A percentile compares a stretch with the other conserved stretches of the same genome.
Conservation (phyloP, 2,797 vertebrate genomes). For the Anolis apletophallus region DNA sequence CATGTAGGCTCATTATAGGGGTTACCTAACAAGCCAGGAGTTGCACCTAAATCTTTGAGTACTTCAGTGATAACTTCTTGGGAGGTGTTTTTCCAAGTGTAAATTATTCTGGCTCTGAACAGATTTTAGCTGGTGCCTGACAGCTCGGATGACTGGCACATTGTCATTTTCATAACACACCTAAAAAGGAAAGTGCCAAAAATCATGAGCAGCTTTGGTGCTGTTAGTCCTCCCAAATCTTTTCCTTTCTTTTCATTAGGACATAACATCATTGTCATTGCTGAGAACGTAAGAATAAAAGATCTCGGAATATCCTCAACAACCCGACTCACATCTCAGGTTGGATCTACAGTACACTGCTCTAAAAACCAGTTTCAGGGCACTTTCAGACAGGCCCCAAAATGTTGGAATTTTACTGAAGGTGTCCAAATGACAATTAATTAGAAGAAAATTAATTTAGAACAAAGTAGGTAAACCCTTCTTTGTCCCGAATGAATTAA, state of each 20-base stretch:
- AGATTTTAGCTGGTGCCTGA: slow-evolving; percentile 74
- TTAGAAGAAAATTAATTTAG: too few species aligned
- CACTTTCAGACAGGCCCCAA: too few species aligned
- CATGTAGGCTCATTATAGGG: slow-evolving; percentile 51
- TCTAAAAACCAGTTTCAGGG: too few species aligned
- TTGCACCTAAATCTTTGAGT: slow-evolving; percentile 68
- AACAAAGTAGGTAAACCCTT: too few species aligned
- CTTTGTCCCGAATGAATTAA: too few species aligned
- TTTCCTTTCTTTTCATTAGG: slow-evolving; percentile 47
- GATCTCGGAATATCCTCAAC: too few species aligned
- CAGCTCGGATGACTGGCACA: slow-evolving; percentile 84
- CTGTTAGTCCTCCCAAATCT: slow-evolving; percentile 48
- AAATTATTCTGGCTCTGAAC: slow-evolving; percentile 78
- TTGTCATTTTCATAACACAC: slow-evolving; percentile 84
- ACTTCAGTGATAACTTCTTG: slow-evolving; percentile 75
- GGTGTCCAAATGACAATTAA: too few species aligned
- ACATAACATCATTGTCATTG: slow-evolving; percentile 37
- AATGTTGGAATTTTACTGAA: too few species aligned
- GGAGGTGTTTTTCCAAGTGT: slow-evolving; percentile 80
- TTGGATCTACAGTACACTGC: too few species aligned
- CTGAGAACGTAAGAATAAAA: too few species aligned
- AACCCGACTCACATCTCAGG: too few species aligned
- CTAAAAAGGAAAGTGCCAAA: slow-evolving; percentile 78
- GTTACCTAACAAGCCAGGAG: slow-evolving; percentile 61
- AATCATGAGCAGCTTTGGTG: slow-evolving; percentile 66